Evolutionary conservation across 2,888 invertebrate genomes (phyloP), one percentile per base, ranked within the genome.

Genomic region (Calameuta pallipes): DNA sequence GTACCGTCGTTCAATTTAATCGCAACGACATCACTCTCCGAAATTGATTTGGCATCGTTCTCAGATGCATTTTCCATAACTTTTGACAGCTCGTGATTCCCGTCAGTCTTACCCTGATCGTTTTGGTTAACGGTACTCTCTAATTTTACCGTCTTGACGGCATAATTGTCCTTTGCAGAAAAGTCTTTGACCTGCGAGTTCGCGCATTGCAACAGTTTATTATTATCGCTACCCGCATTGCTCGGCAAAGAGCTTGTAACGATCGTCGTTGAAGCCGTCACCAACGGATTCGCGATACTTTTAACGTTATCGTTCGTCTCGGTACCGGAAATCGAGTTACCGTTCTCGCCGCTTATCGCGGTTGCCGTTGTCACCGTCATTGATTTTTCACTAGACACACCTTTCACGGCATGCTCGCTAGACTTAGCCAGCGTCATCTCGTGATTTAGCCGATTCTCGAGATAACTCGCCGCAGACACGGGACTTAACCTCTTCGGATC

Each of bases 281-380:
- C 83, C 78, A 87, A 74, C 35, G 87, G 85, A 84, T 81, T 86
- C 73, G 85, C 75, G 78, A 81, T 77, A 82, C 76, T 80, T 76
- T 85, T 85, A 73, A 74, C 36, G 73, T 80, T 81, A 77, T 80
- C 81, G 37, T 78, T 75, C 35, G 34, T 70, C 76, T 87, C 83
- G 81, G 82, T 80, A 82, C 79, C 79, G 75, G 80, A 56, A 76
- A 81, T 71, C 77, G 81, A 78, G 73, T 82, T 80, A 81, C 82
- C 82, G 75, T 82, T 79, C 80, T 81, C 80, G 77, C 82, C 79
- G 77, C 77, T 76, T 71, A 30, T 77, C 80, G 37, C 76, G 90
- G 3, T 70, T 89, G 82, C n/a, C 91, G 90, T 33, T 92, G 84
- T 70, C 91, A 82, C 80, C 90, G 91, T 11, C 92, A 86, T 74